Base-by-base conservation (phyloP, 2,888 invertebrate species). In the Acronicta aceris region DNA sequence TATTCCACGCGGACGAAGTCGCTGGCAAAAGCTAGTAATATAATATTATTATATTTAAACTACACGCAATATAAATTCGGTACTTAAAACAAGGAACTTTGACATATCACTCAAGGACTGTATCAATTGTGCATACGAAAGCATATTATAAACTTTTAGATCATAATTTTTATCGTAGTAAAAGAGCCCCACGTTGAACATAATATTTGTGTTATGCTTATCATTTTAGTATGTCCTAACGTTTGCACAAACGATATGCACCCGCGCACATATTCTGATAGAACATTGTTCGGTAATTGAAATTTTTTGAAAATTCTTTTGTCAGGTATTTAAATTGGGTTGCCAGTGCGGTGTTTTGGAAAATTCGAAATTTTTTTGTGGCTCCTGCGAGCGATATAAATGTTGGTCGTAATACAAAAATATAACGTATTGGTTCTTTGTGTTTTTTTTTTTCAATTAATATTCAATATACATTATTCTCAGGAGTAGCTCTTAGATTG, bases 211-310 rank as follows among this genome's bases (percentile, higher is more conserved):
- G 27, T 12, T 49, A 54, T n/a, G 27, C 13, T 52, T 40, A 48
- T 36, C 5, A 43, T 13, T 47, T 48, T 43, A 70, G 30, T 41
- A 47, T 68, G 51, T 64, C 57, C 68, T 58, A 63, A 41, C 30
- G 25, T 55, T 51, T 58, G 51, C 45, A 54, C 40, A 47, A 64
- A 33, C 17, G 38, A 38, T 59, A 33, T 16, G 43, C 47, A 68
- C 41, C 27, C 17, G 25, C n/a, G 43, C 36, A 42, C 43, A 54
- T 68, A 71, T 68, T 71, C 71, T 52, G 65, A 43, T 33, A 41
- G 4, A 51, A 58, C 36, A 54, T 57, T 52, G 62, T 68, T 51
- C 15, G 16, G 42, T 43, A 33, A 55, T 48, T 51, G 36, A 16
- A 17, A 5, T 50, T 46, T 55, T 61, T 54, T 42, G 5, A 16